Conservation (phyloP, 2,888 invertebrate species). For the Platycheirus rosarum region DNA sequence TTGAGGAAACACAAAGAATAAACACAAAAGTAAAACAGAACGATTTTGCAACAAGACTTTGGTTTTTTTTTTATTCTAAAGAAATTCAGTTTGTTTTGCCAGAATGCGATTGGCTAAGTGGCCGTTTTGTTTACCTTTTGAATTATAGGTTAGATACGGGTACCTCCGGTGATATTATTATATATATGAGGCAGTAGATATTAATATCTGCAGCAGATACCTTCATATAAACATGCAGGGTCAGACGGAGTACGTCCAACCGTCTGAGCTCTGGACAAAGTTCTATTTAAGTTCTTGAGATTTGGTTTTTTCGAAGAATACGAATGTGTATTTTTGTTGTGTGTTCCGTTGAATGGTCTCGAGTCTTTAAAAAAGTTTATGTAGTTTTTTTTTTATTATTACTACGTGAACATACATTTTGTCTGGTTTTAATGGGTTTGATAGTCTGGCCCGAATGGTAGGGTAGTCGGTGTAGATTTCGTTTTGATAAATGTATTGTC, state of each 20-base stretch:
- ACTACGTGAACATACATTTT: not conserved
- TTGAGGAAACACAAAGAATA: constrained; percentile 19
- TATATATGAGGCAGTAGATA: not conserved
- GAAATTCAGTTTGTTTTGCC: constrained; percentile 58
- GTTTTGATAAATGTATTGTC: not conserved
- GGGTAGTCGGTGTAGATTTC: not conserved
- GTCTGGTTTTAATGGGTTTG: not conserved
- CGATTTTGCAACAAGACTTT: constrained; percentile 53
- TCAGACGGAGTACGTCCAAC: not conserved
- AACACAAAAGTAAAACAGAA: constrained; percentile 28
- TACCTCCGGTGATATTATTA: not conserved
- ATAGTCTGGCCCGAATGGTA: not conserved
- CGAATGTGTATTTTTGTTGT: not conserved
- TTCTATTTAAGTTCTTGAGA: constrained; percentile 21
- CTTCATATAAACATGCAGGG: not conserved
- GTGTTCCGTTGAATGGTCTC: not conserved
- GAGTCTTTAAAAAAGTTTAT: not conserved
- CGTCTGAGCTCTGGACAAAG: constrained; percentile 11
- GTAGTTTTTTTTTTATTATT: not conserved
- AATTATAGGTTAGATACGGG: constrained; percentile 46
- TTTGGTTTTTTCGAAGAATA: constrained; percentile 45
- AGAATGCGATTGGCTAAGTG: constrained; percentile 64
- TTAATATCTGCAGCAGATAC: not conserved
- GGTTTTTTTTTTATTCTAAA: constrained; percentile 40
- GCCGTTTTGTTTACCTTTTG: constrained; percentile 70